phyloP scores from a whole-genome alignment of 2,888 invertebrate genomes.

The Erebia ligea region DNA sequence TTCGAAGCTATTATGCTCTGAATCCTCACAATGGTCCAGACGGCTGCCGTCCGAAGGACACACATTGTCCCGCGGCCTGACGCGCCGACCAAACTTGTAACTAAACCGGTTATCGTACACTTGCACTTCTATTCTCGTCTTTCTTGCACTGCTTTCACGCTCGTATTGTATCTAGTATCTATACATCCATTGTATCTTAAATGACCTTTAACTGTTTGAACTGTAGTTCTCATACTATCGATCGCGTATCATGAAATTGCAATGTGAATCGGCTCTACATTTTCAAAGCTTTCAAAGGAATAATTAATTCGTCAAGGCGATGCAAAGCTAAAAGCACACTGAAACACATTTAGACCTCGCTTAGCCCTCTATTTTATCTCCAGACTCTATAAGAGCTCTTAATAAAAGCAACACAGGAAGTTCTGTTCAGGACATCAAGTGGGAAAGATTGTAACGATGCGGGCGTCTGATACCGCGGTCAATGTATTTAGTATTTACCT shows the following conservation, averaged over 20 bases:
- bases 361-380: constrained; percentile 33
- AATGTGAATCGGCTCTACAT: constrained; percentile 14
- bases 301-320: background rate
- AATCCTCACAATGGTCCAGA: constrained; percentile 62
- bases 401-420: constrained; percentile 39
- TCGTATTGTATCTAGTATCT: constrained; percentile 21
- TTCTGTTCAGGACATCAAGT: constrained; percentile 29
- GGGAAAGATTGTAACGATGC: constrained; percentile 24
- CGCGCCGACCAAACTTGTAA: constrained; percentile 42
- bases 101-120: constrained; percentile 69
- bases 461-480: constrained; percentile 20
- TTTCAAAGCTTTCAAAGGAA: background rate
- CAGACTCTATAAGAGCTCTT: constrained; percentile 44
- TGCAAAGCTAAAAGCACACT: too few species aligned
- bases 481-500: background rate
- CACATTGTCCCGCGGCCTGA: constrained; percentile 55
- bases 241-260: background rate
- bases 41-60: constrained; percentile 61
- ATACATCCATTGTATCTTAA: constrained; percentile 40
- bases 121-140: constrained; percentile 65
- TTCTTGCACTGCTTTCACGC: constrained; percentile 56
- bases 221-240: constrained; percentile 8
- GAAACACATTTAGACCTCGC: constrained; percentile 22
- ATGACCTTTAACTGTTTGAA: constrained; percentile 48
- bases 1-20: background rate